Evolutionary conservation across 2,797 vertebrate genomes (phyloP), one percentile per base, ranked within the genome.

Genomic region (Phoxinus dragarum): DNA sequence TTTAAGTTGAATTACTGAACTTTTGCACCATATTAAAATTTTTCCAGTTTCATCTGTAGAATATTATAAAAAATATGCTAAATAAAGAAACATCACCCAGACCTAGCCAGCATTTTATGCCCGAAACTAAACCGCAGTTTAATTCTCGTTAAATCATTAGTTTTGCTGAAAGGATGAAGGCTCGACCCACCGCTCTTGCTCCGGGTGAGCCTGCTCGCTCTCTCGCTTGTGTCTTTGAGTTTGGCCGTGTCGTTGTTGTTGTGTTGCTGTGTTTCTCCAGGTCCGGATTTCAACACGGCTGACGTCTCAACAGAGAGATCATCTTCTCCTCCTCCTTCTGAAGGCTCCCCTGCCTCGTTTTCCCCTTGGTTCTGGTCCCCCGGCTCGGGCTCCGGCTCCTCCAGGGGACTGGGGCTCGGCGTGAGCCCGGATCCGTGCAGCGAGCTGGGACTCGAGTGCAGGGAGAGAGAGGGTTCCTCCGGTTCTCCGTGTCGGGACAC

Each of bases 371-470:
- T 79, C 3, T 89, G 88, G n/a, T 9, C 79, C 0, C 40, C 52
- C 0, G 73, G 87, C 19, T 87, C 83, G 73, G 77, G 88, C 19
- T 87, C 84, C 68, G 78, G 88, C 21, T 87, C 84, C 73, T 69
- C 91, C 0, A 89, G 87, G 73, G 94, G 94, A 69, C 93, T 95
- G 0, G 92, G 93, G 87, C 93, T 94, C 80, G 92, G 86, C 81
- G 92, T 94, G 61, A 94, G 89, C 87, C 94, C 88, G 10, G 94
- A 95, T 6, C 94, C 93, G 2, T 94, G 94, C 88, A 96, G 89
- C 3, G 95, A 96, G 91, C 95, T 96, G 80, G 95, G 95, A 81
- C 95, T 96, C 85, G 95, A 96, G 92, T 96, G 95, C 66, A 96
- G 92, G 54, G 95, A 96, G 11, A 95, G 89, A 1, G 95, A 95